These are phyloP conservation scores for Tetrax tetrax DNA, from an alignment of 2,113 vertebrate genomes.

Conservation along the genomic window DNA sequence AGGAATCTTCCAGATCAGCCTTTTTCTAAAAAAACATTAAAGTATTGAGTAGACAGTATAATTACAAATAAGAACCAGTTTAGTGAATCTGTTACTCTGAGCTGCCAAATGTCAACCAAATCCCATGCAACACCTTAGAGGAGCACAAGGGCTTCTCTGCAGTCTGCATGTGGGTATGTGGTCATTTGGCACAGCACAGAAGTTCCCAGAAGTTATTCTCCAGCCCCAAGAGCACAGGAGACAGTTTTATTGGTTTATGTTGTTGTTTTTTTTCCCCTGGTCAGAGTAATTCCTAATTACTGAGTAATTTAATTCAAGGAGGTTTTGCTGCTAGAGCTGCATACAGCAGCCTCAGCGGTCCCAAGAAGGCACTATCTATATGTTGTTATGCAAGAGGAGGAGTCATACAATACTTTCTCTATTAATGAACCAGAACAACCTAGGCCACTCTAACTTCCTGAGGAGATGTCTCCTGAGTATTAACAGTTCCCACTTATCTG, in stretches of 20 bases:
- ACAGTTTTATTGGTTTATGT: no score
- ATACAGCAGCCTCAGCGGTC: background rate
- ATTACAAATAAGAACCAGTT: background rate
- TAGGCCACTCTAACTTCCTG: background rate
- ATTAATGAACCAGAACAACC: background rate
- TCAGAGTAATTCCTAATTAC: background rate
- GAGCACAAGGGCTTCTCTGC: background rate
- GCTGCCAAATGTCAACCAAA: background rate
- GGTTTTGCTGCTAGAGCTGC: background rate
- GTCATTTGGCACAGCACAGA: background rate
- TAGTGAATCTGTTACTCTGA: background rate
- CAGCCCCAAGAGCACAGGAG: background rate
- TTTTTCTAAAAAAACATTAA: background rate
- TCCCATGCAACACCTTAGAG: background rate
- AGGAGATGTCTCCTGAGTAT: background rate
- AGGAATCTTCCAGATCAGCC: background rate
- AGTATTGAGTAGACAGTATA: accelerated
- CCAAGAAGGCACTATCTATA: background rate
- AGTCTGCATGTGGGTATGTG: background rate
- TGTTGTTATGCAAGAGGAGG: background rate
- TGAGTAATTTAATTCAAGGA: background rate
- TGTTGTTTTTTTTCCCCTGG: accelerated
- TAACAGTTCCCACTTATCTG: background rate
- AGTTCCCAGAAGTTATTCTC: background rate
- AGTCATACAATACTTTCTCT: background rate